Base-by-base conservation (phyloP, 2,797 vertebrate species). In the Brachyrhaphis roseni region DNA sequence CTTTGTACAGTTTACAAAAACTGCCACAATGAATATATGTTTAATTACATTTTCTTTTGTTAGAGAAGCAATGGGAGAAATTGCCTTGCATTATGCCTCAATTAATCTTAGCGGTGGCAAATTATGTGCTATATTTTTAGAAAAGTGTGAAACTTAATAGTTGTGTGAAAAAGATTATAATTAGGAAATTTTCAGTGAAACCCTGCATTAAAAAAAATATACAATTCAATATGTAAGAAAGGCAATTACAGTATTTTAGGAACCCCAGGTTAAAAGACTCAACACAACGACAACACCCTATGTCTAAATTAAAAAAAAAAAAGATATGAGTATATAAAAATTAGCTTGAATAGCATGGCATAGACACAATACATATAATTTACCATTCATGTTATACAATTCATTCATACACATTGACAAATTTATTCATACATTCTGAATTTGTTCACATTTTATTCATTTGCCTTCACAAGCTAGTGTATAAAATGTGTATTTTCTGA, bases 31-130 rank as follows among this genome's bases (percentile, higher is more conserved):
- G 78, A 55, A 77, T 77, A 43, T 49, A 41, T 51, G 75, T 78
- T 80, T 82, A 75, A 85, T 82, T 84, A n/a, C 77, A 55, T 47
- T 66, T 57, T 41, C 20, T 73, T 82, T 34, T 77, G 75, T 71
- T 77, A 71, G 64, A 75, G 72, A 41, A 18, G 20, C 51, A 78
- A 72, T 55, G 49, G 26, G 26, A 73, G 36, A 71, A 62, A 84
- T 86, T 87, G 28, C 81, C 79, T 84, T 43, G 68, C 55, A 51
- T 73, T 71, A 59, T 66, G 55, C 55, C 78, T 34, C 80, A 79
- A 85, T 89, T 77, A 49, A 10, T 78, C 84, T 55, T 51, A 76
- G 64, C 20, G 45, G 55, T 53, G 18, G 36, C 34, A 31, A 83
- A 57, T 78, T 13, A 66, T n/a, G 36, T 71, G 45, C 71, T 72